phyloP scores from a whole-genome alignment of 2,113 vertebrate genomes.

The Pampusana beccarii region DNA sequence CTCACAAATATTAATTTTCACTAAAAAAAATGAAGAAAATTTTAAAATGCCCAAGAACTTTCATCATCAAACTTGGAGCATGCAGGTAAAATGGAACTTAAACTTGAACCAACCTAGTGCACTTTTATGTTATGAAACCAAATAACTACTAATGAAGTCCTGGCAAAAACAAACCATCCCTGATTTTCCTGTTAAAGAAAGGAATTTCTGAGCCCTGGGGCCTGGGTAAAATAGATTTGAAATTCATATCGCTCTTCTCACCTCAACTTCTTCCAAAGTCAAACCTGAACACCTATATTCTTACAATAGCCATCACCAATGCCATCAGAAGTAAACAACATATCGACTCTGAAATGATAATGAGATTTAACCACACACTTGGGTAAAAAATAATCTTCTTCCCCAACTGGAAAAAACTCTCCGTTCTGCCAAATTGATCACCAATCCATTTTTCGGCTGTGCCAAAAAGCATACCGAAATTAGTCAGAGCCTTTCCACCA shows the following conservation, averaged over 20 bases:
- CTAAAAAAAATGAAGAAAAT: neutral
- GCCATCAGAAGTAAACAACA: neutral
- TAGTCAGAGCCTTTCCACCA: neutral
- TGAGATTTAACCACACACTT: neutral
- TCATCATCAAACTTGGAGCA: neutral
- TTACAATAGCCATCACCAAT: neutral
- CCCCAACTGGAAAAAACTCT: rapidly evolving
- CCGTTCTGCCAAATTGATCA: neutral
- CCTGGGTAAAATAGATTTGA: neutral
- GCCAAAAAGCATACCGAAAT: neutral
- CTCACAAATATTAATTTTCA: neutral
- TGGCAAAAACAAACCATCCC: conserved; percentile 14
- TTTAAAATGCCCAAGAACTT: neutral
- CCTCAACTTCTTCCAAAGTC: neutral
- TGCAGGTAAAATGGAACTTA: neutral
- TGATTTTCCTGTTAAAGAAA: neutral
- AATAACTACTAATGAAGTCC: neutral
- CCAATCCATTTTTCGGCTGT: neutral
- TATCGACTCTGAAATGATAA: neutral
- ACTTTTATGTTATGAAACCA: neutral
- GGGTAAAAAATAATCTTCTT: neutral
- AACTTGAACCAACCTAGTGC: neutral
- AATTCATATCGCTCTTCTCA: neutral
- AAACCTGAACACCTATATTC: neutral
- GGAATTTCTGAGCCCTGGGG: neutral